Conservation (phyloP, 92 coral and sea anemone species). For the Montipora capitata region DNA sequence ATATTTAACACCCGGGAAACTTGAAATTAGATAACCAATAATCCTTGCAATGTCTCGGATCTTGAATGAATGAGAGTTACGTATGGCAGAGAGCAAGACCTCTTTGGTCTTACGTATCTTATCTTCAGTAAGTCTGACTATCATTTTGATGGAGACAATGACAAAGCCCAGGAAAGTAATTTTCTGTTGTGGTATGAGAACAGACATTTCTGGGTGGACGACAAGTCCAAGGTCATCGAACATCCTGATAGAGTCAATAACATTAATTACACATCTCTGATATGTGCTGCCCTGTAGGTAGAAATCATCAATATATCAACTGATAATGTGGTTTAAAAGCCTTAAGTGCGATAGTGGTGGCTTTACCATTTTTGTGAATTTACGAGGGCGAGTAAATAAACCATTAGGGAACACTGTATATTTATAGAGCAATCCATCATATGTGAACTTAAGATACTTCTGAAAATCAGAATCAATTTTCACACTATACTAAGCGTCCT, state of each 20-base stretch:
- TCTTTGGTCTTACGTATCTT: conserved; percentile 38
- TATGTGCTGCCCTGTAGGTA: conserved; percentile 22
- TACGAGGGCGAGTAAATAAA: too few species aligned
- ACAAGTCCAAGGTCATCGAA: conserved; percentile 22
- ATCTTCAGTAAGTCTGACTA: conserved; percentile 39
- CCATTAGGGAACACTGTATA: not conserved
- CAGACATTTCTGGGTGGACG: conserved; percentile 7
- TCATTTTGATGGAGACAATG: conserved; percentile 64
- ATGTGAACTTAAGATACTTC: conserved; percentile 36
- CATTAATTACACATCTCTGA: conserved; percentile 1
- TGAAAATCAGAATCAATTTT: not conserved
- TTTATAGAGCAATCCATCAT: conserved; percentile 44
- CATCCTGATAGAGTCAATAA: conserved; percentile 38
- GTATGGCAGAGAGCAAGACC: not conserved
- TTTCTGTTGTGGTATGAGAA: conserved; percentile 30
- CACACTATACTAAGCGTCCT: too few species aligned
- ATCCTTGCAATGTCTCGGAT: conserved; percentile 38
- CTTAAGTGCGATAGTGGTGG: conserved; percentile 58
- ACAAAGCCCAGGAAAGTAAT: conserved; percentile 43
- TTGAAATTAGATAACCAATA: not conserved
- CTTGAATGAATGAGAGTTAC: not conserved
- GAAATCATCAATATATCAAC: conserved; percentile 53
- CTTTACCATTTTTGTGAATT: conserved; percentile 31
- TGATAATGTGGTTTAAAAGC: conserved; percentile 31
- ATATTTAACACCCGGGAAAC: too few species aligned